phyloP scores from a whole-genome alignment of 2,797 vertebrate species.

The Geotrypetes seraphini region DNA sequence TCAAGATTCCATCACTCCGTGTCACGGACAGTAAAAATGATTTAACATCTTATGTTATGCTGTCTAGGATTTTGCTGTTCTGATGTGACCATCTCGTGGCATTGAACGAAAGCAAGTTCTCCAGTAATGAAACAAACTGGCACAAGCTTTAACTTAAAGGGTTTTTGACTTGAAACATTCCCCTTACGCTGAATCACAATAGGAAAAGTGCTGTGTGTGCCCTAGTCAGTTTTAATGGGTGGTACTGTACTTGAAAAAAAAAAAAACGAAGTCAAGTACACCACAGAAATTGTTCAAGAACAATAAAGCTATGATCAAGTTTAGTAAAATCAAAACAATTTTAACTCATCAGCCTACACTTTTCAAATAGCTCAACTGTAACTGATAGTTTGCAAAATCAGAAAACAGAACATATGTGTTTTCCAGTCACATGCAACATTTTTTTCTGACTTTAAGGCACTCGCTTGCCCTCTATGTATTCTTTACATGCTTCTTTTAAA shows the following conservation, averaged over 20 bases:
- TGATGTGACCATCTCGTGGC: neutral
- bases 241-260: conserved; percentile 4
- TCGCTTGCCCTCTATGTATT: too few species aligned
- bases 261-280: too few species aligned
- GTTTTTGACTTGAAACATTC: conserved; percentile 11
- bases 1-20: conserved; percentile 21
- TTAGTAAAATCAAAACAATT: too few species aligned
- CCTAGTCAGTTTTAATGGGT: conserved; percentile 12
- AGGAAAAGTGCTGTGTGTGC: conserved; percentile 2
- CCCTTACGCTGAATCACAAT: conserved; percentile 7
- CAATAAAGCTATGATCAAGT: too few species aligned
- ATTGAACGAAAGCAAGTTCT: neutral
- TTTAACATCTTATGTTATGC: conserved; percentile 1
- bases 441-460: too few species aligned
- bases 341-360: too few species aligned
- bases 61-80: conserved; percentile 4
- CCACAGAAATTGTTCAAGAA: too few species aligned
- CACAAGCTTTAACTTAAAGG: conserved; percentile 7
- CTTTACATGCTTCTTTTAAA: too few species aligned
- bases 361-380: too few species aligned
- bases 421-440: too few species aligned
- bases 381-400: too few species aligned
- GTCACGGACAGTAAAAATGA: conserved; percentile 7
- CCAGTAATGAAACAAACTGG: neutral
- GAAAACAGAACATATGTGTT: too few species aligned